A percentile compares a stretch with the other conserved stretches of the same genome.
These are phyloP conservation scores for Proisotoma minuta DNA, from an alignment of 2,888 invertebrate genomes.

Conservation along the genomic window DNA sequence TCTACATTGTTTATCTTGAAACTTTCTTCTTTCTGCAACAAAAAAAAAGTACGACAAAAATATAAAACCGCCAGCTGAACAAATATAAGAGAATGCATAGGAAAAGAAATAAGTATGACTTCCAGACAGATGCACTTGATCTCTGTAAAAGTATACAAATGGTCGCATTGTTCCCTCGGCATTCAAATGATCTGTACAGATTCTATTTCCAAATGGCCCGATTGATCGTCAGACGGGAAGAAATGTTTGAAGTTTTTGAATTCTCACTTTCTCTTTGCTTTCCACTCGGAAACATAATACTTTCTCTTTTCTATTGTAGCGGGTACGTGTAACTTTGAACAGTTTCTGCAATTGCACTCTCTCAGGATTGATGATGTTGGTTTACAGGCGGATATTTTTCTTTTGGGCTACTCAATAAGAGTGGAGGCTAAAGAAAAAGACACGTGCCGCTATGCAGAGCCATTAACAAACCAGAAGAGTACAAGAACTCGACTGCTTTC, in stretches of 20 bases:
- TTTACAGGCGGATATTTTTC: background rate
- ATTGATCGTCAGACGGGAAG: conserved; percentile 5
- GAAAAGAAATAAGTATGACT: background rate
- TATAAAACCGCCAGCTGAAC: background rate
- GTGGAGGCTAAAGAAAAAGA: background rate
- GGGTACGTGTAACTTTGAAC: background rate
- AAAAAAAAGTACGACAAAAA: background rate
- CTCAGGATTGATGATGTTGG: background rate
- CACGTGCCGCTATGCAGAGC: background rate
- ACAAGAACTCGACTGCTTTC: background rate
- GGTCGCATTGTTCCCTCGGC: background rate
- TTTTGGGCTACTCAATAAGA: background rate
- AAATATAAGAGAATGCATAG: background rate
- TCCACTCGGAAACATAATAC: no score
- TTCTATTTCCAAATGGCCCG: conserved; percentile 2
- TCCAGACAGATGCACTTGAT: conserved; percentile 1
- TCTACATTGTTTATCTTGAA: background rate
- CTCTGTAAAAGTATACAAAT: conserved; percentile 11
- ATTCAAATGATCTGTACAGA: conserved; percentile 13
- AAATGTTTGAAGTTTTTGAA: background rate
- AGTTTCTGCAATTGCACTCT: background rate
- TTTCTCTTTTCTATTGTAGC: background rate
- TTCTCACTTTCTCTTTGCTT: background rate
- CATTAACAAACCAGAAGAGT: background rate
- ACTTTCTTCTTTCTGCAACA: background rate